phyloP scores from a whole-genome alignment of 2,797 vertebrate genomes.

The Prionace glauca region DNA sequence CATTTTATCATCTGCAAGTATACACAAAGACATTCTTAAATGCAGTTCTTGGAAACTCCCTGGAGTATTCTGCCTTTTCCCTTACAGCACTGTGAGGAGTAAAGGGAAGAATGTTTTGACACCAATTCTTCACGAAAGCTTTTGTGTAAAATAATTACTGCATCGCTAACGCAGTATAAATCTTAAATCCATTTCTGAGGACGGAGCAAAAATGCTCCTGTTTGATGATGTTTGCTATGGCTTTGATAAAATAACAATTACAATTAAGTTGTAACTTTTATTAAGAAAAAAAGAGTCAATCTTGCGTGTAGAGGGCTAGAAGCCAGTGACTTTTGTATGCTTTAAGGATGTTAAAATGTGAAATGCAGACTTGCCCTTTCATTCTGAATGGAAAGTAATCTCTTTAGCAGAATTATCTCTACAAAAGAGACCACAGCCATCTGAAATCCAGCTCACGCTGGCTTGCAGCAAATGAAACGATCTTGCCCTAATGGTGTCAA shows the following conservation, averaged over 20 bases:
- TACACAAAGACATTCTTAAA: background rate
- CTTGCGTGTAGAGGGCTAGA: background rate
- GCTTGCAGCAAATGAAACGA: background rate
- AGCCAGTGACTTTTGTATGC: background rate
- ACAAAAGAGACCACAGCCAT: background rate
- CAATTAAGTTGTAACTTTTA: background rate
- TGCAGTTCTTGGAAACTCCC: background rate
- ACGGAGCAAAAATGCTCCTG: background rate
- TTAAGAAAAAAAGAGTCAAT: background rate
- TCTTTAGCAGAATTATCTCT: background rate
- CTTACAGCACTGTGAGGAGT: background rate
- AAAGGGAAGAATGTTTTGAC: background rate
- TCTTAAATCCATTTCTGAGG: background rate
- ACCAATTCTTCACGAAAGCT: background rate
- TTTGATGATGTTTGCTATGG: background rate
- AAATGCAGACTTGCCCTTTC: slow-evolving; percentile 22
- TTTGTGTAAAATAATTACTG: background rate
- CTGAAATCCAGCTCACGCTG: background rate
- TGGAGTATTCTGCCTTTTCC: background rate
- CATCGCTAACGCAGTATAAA: background rate
- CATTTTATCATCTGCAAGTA: background rate
- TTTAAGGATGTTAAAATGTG: background rate
- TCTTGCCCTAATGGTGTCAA: background rate
- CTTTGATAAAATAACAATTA: background rate
- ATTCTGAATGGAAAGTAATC: slow-evolving; percentile 18